Conservation (phyloP, 2,113 vertebrate genomes). For the Anas platyrhynchos region DNA sequence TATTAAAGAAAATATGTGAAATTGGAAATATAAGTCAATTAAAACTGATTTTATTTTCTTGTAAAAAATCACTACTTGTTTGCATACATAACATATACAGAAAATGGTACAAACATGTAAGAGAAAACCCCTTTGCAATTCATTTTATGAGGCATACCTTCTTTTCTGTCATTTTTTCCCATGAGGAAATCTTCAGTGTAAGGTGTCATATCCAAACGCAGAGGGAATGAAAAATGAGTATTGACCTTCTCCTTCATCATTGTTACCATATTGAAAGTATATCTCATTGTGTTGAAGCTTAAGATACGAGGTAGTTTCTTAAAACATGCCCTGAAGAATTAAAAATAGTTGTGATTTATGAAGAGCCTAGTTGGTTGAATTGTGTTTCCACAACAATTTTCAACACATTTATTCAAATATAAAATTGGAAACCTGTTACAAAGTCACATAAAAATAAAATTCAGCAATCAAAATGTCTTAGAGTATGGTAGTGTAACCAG, state of each 20-base stretch:
- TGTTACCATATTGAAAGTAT: slow-evolving; percentile 99
- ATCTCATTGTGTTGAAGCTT: slow-evolving; percentile 99
- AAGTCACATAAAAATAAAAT: neutral
- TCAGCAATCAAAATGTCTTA: neutral
- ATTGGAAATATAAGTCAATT: neutral
- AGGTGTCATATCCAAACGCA: slow-evolving; percentile 98
- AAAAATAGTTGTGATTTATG: neutral
- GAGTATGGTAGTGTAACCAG: neutral
- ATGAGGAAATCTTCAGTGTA: slow-evolving; percentile 99
- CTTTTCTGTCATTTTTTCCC: slow-evolving; percentile 95
- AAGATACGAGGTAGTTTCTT: slow-evolving; percentile 98
- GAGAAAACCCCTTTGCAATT: neutral
- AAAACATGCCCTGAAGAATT: slow-evolving; percentile 90
- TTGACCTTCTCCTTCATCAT: slow-evolving; percentile 99
- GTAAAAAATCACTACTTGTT: neutral
- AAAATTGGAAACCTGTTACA: neutral
- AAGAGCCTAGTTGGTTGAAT: neutral
- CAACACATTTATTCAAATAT: neutral
- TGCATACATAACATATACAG: neutral
- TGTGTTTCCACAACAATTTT: neutral
- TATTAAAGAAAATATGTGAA: neutral
- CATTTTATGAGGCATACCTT: slow-evolving; percentile 78
- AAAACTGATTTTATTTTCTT: neutral
- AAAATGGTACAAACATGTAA: neutral
- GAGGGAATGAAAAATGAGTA: slow-evolving; percentile 97